Percentiles rank a stretch among this genome's conserved stretches.
Conservation (phyloP, 2,797 vertebrate genomes). For the Somateria mollissima region DNA sequence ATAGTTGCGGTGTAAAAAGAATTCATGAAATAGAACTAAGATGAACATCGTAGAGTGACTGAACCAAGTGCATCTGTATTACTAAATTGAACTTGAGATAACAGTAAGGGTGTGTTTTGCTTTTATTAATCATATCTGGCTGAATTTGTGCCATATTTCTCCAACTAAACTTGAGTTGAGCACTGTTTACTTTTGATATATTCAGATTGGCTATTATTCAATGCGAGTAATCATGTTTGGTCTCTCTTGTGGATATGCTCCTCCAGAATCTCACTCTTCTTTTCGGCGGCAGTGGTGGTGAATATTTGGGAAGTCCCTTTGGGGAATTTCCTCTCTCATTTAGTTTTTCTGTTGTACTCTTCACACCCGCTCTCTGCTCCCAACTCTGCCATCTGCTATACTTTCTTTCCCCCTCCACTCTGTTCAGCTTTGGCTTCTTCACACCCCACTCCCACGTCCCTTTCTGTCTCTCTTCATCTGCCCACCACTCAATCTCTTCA, state of each 20-base stretch:
- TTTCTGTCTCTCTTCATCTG: conserved; percentile 83
- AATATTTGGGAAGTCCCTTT: conserved; percentile 85
- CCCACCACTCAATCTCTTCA: conserved; percentile 81
- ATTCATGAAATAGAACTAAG: not conserved
- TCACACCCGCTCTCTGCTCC: conserved; percentile 84
- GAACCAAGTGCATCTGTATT: not conserved
- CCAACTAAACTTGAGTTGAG: not conserved
- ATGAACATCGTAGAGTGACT: not conserved
- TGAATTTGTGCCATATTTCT: conserved; percentile 24
- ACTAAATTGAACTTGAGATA: not conserved
- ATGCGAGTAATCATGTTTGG: conserved; percentile 47
- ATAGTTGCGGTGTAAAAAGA: not conserved
- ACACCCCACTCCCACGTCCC: conserved; percentile 85
- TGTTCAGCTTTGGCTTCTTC: conserved; percentile 83
- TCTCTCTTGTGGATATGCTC: conserved; percentile 59
- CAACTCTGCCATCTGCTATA: conserved; percentile 81
- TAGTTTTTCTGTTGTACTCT: conserved; percentile 82
- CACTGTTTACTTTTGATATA: not conserved
- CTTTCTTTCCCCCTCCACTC: conserved; percentile 82
- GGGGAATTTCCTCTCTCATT: conserved; percentile 83
- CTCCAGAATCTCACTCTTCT: conserved; percentile 66
- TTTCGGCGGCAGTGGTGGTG: conserved; percentile 74
- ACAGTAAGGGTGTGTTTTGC: not conserved
- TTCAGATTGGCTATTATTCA: conserved; percentile 59
- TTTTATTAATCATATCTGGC: conserved; percentile 28